Conservation (phyloP, 2,888 invertebrate species). For the Melanostoma scalare region DNA sequence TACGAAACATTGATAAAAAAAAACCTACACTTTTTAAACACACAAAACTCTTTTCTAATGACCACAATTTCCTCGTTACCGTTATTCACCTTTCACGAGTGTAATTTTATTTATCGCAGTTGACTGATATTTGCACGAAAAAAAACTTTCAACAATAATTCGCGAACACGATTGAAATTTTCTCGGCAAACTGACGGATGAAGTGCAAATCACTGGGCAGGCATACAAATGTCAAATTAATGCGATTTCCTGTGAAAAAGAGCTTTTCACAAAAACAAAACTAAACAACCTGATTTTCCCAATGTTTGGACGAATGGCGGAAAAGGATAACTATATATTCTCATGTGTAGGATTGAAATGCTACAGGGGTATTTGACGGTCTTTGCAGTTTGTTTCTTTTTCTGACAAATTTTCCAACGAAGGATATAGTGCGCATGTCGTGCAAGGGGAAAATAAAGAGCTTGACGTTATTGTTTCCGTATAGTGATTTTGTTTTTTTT, state of each 20-base stretch:
- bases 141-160: conserved; percentile 26
- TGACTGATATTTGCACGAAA: conserved; percentile 4
- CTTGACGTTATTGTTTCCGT: conserved; percentile 32
- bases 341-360: not conserved
- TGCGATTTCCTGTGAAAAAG: conserved; percentile 33
- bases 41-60: not conserved
- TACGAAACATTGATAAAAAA: not conserved
- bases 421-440: conserved; percentile 55
- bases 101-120: not conserved
- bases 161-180: conserved; percentile 57
- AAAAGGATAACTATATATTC: conserved; percentile 51
- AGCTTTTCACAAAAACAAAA: conserved; percentile 45
- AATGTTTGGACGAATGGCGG: conserved; percentile 17
- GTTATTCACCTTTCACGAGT: conserved; percentile 37
- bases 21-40: not conserved
- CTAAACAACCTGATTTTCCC: conserved; percentile 25
- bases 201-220: conserved; percentile 46
- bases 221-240: conserved; percentile 51
- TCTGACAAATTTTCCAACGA: conserved; percentile 42
- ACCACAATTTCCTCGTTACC: not conserved
- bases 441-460: conserved; percentile 24
- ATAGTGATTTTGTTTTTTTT: conserved; percentile 17
- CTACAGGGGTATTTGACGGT: conserved; percentile 20
- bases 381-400: conserved; percentile 10
- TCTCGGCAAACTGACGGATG: conserved; percentile 66